These are phyloP conservation scores for Anoplophora glabripennis DNA, from an alignment of 1,140 invertebrate genomes.

Conservation along the genomic window DNA sequence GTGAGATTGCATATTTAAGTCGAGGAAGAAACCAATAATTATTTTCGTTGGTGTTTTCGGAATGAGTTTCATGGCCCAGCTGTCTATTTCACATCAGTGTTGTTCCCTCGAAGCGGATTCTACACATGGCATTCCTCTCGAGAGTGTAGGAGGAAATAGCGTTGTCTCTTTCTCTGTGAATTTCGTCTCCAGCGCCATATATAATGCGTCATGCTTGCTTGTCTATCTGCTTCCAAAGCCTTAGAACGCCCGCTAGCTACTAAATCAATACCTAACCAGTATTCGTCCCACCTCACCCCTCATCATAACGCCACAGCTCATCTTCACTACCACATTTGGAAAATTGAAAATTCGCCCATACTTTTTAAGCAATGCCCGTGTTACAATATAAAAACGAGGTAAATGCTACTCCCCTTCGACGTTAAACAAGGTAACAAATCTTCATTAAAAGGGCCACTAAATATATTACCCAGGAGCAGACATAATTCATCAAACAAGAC, in stretches of 20 bases:
- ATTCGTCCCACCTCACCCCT: conserved; percentile 24
- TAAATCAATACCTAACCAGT: conserved; percentile 47
- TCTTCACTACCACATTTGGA: conserved; percentile 35
- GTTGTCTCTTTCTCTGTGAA: conserved; percentile 16
- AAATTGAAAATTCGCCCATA: conserved; percentile 28
- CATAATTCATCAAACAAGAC: no score
- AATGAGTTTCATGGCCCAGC: conserved; percentile 24
- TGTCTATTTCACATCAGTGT: conserved; percentile 32
- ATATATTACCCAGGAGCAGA: no score
- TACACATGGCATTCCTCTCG: conserved; percentile 10
- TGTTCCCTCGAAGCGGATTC: background rate
- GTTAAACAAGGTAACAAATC: no score
- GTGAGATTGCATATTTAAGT: conserved; percentile 6
- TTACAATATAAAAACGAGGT: no score
- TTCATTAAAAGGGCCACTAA: no score
- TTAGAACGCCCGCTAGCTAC: conserved; percentile 47
- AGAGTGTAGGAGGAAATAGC: conserved; percentile 9
- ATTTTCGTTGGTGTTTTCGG: conserved; percentile 14
- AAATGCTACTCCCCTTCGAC: no score
- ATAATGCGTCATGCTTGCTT: conserved; percentile 49
- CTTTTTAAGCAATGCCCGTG: no score
- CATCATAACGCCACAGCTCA: conserved; percentile 35
- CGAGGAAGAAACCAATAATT: conserved; percentile 15
- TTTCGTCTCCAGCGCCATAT: conserved; percentile 49
- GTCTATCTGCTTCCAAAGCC: conserved; percentile 48